Evolutionary conservation across 2,113 vertebrate species (phyloP).

Genomic region (Odocoileus virginianus): DNA sequence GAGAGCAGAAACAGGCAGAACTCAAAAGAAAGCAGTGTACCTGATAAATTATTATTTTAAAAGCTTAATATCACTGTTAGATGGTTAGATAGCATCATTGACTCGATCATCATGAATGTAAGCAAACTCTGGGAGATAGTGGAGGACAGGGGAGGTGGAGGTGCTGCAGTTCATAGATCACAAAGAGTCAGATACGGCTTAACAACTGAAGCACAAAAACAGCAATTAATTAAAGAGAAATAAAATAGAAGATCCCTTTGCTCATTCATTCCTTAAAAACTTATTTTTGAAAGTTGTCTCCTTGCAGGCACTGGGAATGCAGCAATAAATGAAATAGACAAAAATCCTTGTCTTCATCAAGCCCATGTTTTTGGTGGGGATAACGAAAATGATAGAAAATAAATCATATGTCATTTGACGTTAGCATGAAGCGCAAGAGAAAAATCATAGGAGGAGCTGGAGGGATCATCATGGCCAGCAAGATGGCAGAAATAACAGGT

Average conservation of each 20-base stretch:
- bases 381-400: neutral
- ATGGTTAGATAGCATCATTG: neutral
- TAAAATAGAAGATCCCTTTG: neutral
- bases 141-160: neutral
- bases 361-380: neutral
- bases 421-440: neutral
- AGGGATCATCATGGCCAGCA: accelerated
- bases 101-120: neutral
- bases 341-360: neutral
- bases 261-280: neutral
- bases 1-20: neutral
- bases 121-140: neutral
- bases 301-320: neutral
- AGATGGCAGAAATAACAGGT: neutral
- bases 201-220: neutral
- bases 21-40: neutral
- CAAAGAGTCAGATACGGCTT: neutral
- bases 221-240: neutral
- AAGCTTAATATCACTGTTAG: neutral
- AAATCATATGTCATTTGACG: neutral
- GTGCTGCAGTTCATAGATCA: neutral
- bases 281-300: neutral
- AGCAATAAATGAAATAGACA: neutral
- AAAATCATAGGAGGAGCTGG: neutral
- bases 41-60: neutral